These are phyloP conservation scores for Sigmodon hispidus DNA, from an alignment of 2,113 vertebrate species.

Conservation along the genomic window DNA sequence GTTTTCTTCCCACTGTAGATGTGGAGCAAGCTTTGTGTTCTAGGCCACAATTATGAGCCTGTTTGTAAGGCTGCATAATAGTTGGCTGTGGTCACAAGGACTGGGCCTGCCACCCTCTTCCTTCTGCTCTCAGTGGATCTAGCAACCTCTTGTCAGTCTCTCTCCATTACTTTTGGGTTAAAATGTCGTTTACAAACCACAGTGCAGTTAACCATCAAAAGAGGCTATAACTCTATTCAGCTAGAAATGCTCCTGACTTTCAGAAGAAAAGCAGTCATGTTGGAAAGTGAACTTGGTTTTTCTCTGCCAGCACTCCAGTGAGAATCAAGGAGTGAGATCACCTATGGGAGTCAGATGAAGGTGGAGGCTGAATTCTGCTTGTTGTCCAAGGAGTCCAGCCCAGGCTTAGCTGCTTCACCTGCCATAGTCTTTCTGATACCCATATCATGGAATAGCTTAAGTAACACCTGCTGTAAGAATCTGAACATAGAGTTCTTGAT, in stretches of 20 bases:
- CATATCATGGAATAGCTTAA: not conserved
- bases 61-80: not conserved
- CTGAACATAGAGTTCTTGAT: not conserved
- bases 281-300: not conserved
- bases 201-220: not conserved
- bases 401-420: not conserved
- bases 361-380: not conserved
- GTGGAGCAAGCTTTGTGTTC: not conserved
- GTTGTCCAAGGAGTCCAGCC: too few relatives aligned
- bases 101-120: fast-evolving
- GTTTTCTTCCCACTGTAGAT: not conserved
- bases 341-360: not conserved
- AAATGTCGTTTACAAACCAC: not conserved
- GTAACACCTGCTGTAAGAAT: not conserved
- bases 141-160: not conserved
- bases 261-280: too few relatives aligned
- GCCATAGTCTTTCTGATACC: not conserved
- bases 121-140: not conserved
- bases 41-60: not conserved
- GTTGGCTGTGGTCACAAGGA: too few relatives aligned
- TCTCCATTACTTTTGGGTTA: not conserved
- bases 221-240: not conserved
- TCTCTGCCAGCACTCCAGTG: too few relatives aligned
- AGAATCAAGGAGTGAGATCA: not conserved
- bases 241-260: not conserved